Evolutionary conservation across 2,888 invertebrate species (phyloP).

Genomic region (Spisula solida): DNA sequence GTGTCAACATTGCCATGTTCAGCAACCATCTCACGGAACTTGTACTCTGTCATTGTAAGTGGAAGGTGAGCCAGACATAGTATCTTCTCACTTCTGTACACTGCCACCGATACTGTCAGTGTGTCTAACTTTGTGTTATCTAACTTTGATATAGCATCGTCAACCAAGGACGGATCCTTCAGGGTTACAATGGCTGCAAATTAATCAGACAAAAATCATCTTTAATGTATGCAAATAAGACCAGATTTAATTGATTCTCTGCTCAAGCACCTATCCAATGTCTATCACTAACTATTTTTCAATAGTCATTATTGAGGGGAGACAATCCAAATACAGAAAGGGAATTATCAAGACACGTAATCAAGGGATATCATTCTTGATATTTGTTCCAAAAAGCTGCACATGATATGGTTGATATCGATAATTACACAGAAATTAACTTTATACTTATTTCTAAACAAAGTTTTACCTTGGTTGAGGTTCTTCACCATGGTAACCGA

Average conservation of each 20-base stretch:
- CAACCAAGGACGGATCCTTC: conserved; percentile 80
- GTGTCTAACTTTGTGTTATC: conserved; percentile 76
- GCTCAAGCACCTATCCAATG: no score
- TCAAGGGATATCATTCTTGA: no score
- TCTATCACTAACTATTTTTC: no score
- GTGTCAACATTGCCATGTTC: conserved; percentile 88
- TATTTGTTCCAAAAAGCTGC: no score
- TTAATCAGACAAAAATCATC: neutral
- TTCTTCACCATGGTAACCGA: conserved; percentile 60
- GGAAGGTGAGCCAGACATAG: conserved; percentile 89
- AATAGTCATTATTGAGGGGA: no score
- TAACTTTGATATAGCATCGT: conserved; percentile 78
- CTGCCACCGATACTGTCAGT: conserved; percentile 86
- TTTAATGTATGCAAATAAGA: no score
- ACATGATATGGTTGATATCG: no score
- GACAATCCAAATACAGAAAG: no score
- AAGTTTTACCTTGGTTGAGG: conserved; percentile 54
- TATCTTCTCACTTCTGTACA: conserved; percentile 88
- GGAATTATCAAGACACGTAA: no score
- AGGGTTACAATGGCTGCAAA: conserved; percentile 82
- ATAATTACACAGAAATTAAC: no score
- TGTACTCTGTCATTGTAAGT: conserved; percentile 87
- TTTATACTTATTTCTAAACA: no score
- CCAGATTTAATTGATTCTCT: no score
- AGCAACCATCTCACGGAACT: conserved; percentile 88